Conservation (phyloP, 2,888 invertebrate genomes). For the Hermaeophaga mercurialis region DNA sequence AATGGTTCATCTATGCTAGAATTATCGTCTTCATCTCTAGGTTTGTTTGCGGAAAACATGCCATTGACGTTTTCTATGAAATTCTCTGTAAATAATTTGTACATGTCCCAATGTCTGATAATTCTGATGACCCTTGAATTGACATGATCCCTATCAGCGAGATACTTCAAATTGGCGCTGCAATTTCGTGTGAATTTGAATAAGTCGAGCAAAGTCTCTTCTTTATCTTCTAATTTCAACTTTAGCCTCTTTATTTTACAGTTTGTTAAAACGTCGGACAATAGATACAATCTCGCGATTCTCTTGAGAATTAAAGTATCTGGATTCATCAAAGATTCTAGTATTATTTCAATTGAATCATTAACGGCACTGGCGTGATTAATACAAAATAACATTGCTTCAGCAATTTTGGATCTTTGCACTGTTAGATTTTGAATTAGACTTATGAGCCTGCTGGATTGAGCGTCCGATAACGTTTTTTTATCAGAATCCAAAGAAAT, state of each 20-base stretch:
- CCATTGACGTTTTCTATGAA: conserved; percentile 23
- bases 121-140: conserved; percentile 84
- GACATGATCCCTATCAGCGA: conserved; percentile 88
- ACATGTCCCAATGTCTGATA: conserved; percentile 94
- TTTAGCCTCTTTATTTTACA: conserved; percentile 83
- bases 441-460: conserved; percentile 87
- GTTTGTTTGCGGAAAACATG: conserved; percentile 11
- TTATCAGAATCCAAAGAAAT: conserved; percentile 67
- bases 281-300: conserved; percentile 82
- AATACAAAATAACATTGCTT: conserved; percentile 97
- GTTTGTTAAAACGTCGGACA: conserved; percentile 96
- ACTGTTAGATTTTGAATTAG: conserved; percentile 81
- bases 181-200: conserved; percentile 74
- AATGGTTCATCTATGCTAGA: conserved; percentile 53
- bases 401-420: conserved; percentile 77
- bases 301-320: conserved; percentile 77
- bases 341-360: conserved; percentile 88
- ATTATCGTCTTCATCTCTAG: conserved; percentile 49
- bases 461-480: conserved; percentile 72
- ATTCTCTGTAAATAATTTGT: conserved; percentile 67
- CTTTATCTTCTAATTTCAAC: conserved; percentile 49
- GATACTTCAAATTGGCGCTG: conserved; percentile 70
- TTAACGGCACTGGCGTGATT: conserved; percentile 93
- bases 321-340: conserved; percentile 78
- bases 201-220: conserved; percentile 68